A percentile compares a stretch with the other conserved stretches of the same genome.
Evolutionary conservation across 1,140 invertebrate genomes (phyloP).

Genomic region (Bombus breviceps): DNA sequence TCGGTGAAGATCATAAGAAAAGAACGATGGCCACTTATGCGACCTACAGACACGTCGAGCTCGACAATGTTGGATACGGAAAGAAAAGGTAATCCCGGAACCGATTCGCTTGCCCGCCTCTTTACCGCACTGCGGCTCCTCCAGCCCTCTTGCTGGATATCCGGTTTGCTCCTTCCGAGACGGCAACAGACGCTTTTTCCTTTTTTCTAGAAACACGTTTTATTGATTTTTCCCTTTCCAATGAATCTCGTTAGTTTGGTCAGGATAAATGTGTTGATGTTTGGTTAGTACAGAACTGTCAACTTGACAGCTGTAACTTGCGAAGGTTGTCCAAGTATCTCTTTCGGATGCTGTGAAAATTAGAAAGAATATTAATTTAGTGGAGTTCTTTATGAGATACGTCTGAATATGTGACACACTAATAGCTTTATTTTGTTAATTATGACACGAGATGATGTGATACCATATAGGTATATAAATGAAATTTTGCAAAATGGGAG

Average conservation of each 20-base stretch:
- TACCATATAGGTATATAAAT: not conserved
- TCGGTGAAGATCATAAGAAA: constrained; percentile 17
- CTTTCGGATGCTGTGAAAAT: not conserved
- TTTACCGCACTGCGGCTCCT: constrained; percentile 57
- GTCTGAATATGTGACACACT: not conserved
- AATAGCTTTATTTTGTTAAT: not conserved
- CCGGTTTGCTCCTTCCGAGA: not conserved
- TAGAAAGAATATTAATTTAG: not conserved
- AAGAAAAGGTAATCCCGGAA: constrained; percentile 85
- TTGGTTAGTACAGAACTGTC: not conserved
- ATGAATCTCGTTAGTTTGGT: too few relatives aligned
- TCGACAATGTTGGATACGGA: constrained; percentile 88
- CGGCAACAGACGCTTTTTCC: not conserved
- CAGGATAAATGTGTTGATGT: too few relatives aligned
- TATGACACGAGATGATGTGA: not conserved
- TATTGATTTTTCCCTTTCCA: not conserved
- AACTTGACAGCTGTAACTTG: not conserved
- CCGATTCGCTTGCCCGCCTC: not conserved
- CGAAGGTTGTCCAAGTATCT: not conserved
- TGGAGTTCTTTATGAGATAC: not conserved
- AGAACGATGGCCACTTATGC: constrained; percentile 87
- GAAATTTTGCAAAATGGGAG: not conserved
- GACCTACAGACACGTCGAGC: constrained; percentile 87
- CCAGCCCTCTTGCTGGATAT: not conserved
- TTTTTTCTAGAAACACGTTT: not conserved